These are phyloP conservation scores for Eutrigla gurnardus DNA, from an alignment of 2,797 vertebrate species.

Conservation along the genomic window DNA sequence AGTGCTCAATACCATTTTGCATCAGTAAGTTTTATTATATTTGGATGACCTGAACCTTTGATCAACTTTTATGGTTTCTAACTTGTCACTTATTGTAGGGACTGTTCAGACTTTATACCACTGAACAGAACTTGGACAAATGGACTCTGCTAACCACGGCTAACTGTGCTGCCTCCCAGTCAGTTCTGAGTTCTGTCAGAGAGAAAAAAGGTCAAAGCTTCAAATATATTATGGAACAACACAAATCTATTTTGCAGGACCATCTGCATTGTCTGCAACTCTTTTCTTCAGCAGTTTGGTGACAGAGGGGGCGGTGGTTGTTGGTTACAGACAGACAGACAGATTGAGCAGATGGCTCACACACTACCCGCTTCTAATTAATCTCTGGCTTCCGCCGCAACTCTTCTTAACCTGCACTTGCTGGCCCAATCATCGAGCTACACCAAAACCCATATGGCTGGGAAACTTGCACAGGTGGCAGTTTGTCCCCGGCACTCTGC, in stretches of 20 bases:
- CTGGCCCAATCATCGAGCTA: constrained; percentile 88
- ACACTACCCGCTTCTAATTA: constrained; percentile 89
- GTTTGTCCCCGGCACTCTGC: constrained; percentile 30
- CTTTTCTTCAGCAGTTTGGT: constrained; percentile 27
- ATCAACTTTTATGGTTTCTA: neutral
- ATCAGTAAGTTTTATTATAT: neutral
- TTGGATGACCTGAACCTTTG: neutral
- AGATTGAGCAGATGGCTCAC: constrained; percentile 68
- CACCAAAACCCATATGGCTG: constrained; percentile 92
- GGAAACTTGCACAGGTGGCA: constrained; percentile 74
- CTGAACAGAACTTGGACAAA: neutral
- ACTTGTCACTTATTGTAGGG: neutral
- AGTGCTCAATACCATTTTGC: neutral
- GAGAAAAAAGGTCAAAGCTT: constrained; percentile 42
- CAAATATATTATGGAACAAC: constrained; percentile 48
- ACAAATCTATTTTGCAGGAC: constrained; percentile 42
- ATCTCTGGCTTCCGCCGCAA: constrained; percentile 91
- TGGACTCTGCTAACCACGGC: neutral
- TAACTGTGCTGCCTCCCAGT: constrained; percentile 6
- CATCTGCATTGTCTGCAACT: constrained; percentile 60
- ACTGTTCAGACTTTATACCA: neutral
- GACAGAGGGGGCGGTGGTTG: constrained; percentile 32
- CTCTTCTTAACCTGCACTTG: constrained; percentile 92
- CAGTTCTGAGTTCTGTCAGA: constrained; percentile 16
- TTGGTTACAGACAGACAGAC: constrained; percentile 38